Evolutionary conservation across 2,113 vertebrate genomes (phyloP).

Genomic region (Zosterops pallidus): DNA sequence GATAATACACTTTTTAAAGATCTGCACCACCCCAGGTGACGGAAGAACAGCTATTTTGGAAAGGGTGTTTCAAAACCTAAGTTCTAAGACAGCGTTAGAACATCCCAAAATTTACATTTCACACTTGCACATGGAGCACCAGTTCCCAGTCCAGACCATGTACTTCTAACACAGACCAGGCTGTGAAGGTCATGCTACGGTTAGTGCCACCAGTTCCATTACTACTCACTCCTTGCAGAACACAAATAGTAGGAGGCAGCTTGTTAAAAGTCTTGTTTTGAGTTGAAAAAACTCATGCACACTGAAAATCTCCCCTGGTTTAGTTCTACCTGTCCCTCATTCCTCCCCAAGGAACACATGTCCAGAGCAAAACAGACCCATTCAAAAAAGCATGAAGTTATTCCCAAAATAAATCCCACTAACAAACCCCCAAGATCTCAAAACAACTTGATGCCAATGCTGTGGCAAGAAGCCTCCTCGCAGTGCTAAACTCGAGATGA

Average conservation of each 20-base stretch:
- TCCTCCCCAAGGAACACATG: accelerated
- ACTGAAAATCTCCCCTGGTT: background rate
- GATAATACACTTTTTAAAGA: background rate
- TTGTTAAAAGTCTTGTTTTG: background rate
- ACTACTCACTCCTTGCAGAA: background rate
- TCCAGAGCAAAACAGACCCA: background rate
- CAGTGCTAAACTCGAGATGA: background rate
- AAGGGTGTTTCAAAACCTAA: background rate
- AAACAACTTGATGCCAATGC: accelerated
- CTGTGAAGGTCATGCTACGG: accelerated
- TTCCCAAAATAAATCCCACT: background rate
- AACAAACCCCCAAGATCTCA: background rate
- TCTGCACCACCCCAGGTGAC: background rate
- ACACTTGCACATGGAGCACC: accelerated
- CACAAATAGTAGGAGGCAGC: background rate
- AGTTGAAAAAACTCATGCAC: background rate
- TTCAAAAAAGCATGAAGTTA: background rate
- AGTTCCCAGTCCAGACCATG: background rate
- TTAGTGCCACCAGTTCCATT: background rate
- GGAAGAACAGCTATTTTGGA: background rate
- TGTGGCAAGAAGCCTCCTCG: background rate
- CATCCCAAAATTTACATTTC: background rate
- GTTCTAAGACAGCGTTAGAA: background rate
- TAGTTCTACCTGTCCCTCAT: background rate
- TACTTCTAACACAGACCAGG: background rate